Conservation (phyloP, 2,888 invertebrate genomes). For the Drosophila kambysellisi region DNA sequence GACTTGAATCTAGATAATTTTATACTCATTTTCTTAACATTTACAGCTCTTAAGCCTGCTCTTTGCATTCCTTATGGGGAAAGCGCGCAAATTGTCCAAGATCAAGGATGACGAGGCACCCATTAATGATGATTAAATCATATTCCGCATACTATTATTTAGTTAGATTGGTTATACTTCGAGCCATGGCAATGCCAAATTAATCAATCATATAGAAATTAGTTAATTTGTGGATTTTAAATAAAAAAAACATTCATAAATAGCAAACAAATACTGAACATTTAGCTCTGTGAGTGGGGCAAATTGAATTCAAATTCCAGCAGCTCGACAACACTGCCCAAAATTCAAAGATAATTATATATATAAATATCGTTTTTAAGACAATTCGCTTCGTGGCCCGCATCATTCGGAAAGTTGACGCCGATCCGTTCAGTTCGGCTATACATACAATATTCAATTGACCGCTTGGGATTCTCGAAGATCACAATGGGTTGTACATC, state of each 20-base stretch:
- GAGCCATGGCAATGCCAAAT: constrained; percentile 36
- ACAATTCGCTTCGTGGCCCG: constrained; percentile 1
- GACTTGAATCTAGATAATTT: fast-evolving
- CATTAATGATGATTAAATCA: constrained; percentile 56
- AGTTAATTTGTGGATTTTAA: constrained; percentile 40
- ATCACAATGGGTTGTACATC: constrained; percentile 77
- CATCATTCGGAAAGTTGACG: constrained; percentile 34
- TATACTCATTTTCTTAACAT: background rate
- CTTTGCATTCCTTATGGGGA: constrained; percentile 63
- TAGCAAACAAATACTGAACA: background rate
- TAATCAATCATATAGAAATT: constrained; percentile 41
- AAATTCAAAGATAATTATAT: background rate
- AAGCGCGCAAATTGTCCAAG: constrained; percentile 65
- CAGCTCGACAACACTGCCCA: constrained; percentile 49
- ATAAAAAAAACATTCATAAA: constrained; percentile 11
- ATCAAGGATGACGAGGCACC: constrained; percentile 70
- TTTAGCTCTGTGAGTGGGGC: constrained; percentile 3
- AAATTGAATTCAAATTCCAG: constrained; percentile 21
- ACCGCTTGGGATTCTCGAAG: background rate
- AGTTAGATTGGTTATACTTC: constrained; percentile 16
- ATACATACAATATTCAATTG: constrained; percentile 5
- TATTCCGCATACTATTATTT: background rate
- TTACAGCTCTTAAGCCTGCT: constrained; percentile 59
- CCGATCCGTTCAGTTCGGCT: constrained; percentile 40
- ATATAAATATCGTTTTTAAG: constrained; percentile 2